Conservation (phyloP, 2,797 vertebrate species). For the Cercopithecus neglectus region DNA sequence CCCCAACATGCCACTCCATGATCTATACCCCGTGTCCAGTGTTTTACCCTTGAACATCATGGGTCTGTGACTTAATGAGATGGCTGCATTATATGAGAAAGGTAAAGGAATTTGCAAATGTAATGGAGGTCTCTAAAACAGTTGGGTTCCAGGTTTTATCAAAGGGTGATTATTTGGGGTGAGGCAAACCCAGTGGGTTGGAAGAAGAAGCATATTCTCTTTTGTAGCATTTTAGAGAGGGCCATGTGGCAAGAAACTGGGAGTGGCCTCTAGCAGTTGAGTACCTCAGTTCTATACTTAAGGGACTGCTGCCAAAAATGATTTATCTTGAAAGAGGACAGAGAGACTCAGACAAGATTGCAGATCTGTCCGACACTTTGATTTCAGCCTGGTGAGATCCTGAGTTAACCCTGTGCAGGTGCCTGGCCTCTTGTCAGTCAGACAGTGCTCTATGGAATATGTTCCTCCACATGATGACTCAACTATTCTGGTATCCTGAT, state of each 20-base stretch:
- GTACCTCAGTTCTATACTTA: neutral
- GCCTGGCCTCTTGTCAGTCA: neutral
- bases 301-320: neutral
- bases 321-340: neutral
- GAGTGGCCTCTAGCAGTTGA: neutral
- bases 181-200: neutral
- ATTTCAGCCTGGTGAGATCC: neutral
- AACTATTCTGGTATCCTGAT: neutral
- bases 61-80: too few relatives aligned
- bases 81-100: neutral
- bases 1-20: neutral
- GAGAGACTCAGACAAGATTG: neutral
- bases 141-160: neutral
- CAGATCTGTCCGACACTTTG: neutral
- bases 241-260: neutral
- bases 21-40: neutral
- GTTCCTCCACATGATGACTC: neutral
- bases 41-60: neutral
- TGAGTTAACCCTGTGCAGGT: neutral
- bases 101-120: neutral
- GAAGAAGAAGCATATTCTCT: neutral
- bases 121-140: neutral
- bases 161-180: neutral
- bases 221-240: neutral
- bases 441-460: neutral